Base-by-base conservation (phyloP, 2,888 invertebrate species). In the Tethea ocularis region DNA sequence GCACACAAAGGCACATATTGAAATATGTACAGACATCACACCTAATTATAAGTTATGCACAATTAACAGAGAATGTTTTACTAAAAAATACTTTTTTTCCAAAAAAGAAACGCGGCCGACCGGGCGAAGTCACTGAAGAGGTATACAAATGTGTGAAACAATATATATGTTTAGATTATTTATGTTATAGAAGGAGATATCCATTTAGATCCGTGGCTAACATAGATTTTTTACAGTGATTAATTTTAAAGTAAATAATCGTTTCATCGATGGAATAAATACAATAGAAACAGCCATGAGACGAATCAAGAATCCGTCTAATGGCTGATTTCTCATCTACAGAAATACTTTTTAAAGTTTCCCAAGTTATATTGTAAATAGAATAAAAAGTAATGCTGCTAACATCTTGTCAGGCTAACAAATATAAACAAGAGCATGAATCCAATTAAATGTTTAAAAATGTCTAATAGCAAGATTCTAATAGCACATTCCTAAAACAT, bases 121-220 rank as follows among this genome's bases (percentile, higher is more conserved):
- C 96, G 87, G 97, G 97, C 91, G 96, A 95, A 95, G 94, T 97
- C 94, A 84, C 95, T 93, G 96, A 96, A 92, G 97, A 96, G 96
- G 92, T 91, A 93, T 84, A 87, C 76, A 26, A 81, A 78, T 83
- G 90, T 91, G 92, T 91, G 91, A 73, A 87, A 76, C 20, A 54
- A 33, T 54, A 80, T 91, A 89, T 85, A 87, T 91, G 91, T 91
- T 88, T 91, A 91, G 88, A 87, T 75, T 70, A 63, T 75, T 83
- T 82, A 87, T 91, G 90, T 90, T 67, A 84, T 88, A 91, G 86
- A 88, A 71, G 68, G 79, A 77, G 75, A 78, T 73, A 69, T 65
- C 63, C 64, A 71, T 74, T 72, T 88, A 89, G 87, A 85, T 71
- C 80, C 89, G 92, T 92, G 91, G 90, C 92, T 93, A 93, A 93